phyloP scores from a whole-genome alignment of 2,888 invertebrate species.

The Drosophila kanekoi region DNA sequence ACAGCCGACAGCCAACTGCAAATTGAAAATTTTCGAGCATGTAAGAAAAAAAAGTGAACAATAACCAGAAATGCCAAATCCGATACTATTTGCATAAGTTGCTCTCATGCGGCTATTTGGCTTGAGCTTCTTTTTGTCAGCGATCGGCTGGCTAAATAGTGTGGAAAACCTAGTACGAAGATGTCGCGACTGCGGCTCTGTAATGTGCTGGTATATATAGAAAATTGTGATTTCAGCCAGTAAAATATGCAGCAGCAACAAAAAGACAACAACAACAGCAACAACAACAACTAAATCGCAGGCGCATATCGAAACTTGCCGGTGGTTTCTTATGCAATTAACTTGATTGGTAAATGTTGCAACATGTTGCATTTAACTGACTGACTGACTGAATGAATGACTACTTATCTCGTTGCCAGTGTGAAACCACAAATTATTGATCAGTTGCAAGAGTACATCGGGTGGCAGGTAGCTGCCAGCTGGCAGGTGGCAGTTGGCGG shows the following conservation, averaged over 20 bases:
- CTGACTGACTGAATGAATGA: conserved; percentile 22
- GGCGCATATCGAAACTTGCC: conserved; percentile 63
- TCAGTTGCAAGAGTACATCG: conserved; percentile 11
- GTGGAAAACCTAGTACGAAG: conserved; percentile 49
- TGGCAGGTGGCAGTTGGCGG: not conserved
- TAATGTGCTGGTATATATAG: conserved; percentile 3
- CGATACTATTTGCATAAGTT: conserved; percentile 65
- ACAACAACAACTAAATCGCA: conserved; percentile 17
- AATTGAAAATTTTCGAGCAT: conserved; percentile 13
- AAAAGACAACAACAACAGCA: conserved; percentile 8
- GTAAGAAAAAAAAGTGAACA: conserved; percentile 54
- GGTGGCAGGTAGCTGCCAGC: not conserved
- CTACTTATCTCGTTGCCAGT: conserved; percentile 32
- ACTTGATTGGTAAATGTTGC: conserved; percentile 63
- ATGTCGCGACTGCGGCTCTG: conserved; percentile 34
- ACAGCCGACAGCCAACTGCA: conserved; percentile 22
- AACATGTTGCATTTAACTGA: conserved; percentile 60
- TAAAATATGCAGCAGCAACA: not conserved
- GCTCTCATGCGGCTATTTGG: conserved; percentile 2
- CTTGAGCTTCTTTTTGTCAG: not conserved
- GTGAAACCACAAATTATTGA: conserved; percentile 59
- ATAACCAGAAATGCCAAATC: conserved; percentile 74
- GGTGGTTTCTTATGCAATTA: conserved; percentile 74
- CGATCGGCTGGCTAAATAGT: not conserved
- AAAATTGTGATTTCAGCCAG: conserved; percentile 25